Percentiles rank a stretch among this genome's conserved stretches.
Conservation (phyloP, 2,888 invertebrate genomes). For the Tuta absoluta region DNA sequence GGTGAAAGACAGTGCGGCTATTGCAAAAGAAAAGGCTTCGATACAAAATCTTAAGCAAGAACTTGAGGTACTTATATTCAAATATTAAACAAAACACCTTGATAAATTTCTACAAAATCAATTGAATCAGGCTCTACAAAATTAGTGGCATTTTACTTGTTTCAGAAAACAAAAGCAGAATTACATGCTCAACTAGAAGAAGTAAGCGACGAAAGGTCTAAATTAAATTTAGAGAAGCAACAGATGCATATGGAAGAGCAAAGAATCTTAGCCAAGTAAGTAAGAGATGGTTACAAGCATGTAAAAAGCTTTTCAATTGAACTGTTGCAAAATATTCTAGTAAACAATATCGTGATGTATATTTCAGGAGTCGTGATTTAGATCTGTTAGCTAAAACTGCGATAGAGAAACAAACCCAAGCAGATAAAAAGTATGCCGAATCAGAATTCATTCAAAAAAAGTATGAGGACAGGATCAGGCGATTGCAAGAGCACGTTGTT, state of each 20-base stretch:
- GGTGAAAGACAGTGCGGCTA: conserved; percentile 57
- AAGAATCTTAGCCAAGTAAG: conserved; percentile 67
- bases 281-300: neutral
- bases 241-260: conserved; percentile 72
- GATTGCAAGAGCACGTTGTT: conserved; percentile 80
- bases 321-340: neutral
- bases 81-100: too few relatives aligned
- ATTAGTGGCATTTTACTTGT: conserved; percentile 18
- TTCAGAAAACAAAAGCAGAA: conserved; percentile 71
- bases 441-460: conserved; percentile 78
- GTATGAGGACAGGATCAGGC: conserved; percentile 80
- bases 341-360: neutral
- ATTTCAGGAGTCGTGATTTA: conserved; percentile 69
- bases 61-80: conserved; percentile 57
- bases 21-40: conserved; percentile 66
- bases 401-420: conserved; percentile 81
- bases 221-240: conserved; percentile 67
- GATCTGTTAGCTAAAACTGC: conserved; percentile 80
- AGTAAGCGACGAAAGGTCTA: conserved; percentile 65
- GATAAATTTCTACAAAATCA: too few relatives aligned
- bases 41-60: conserved; percentile 66
- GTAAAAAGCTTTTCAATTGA: neutral
- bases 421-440: conserved; percentile 79
- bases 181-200: conserved; percentile 71
- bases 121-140: too few relatives aligned